Conservation (phyloP, 2,888 invertebrate genomes). For the Apodemia duryi region DNA sequence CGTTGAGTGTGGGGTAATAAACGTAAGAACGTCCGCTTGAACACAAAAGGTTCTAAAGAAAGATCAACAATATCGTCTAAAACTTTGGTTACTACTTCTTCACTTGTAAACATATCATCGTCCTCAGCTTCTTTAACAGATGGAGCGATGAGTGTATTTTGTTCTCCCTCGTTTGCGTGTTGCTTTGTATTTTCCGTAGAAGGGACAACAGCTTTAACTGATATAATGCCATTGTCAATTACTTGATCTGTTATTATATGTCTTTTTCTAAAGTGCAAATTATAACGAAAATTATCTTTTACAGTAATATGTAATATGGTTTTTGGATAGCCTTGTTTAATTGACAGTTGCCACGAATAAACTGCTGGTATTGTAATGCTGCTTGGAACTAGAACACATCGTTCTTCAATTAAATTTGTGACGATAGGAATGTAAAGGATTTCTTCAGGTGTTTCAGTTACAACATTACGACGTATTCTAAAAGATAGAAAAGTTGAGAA, state of each 20-base stretch:
- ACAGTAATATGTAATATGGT: constrained; percentile 40
- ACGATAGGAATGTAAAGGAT: constrained; percentile 49
- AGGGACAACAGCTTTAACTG: constrained; percentile 37
- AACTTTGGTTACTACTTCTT: constrained; percentile 38
- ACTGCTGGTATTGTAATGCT: constrained; percentile 46
- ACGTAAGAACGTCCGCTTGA: constrained; percentile 45
- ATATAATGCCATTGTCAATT: constrained; percentile 31
- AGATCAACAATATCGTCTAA: constrained; percentile 42
- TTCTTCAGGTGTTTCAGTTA: constrained; percentile 36
- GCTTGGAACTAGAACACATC: constrained; percentile 41
- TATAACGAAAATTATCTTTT: constrained; percentile 42
- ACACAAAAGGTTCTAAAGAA: constrained; percentile 51
- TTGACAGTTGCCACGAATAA: constrained; percentile 55
- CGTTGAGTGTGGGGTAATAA: constrained; percentile 41
- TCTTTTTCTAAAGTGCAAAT: constrained; percentile 48
- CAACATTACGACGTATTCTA: constrained; percentile 43
- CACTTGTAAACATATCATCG: constrained; percentile 30
- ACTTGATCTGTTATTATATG: constrained; percentile 37
- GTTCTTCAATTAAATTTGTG: constrained; percentile 35
- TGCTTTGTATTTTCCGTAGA: constrained; percentile 41
- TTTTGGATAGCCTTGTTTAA: constrained; percentile 41
- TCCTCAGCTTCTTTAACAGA: constrained; percentile 21
- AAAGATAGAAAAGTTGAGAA: constrained; percentile 48
- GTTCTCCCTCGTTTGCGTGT: constrained; percentile 37
- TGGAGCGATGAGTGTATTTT: neutral